These are phyloP conservation scores for Diceros bicornis DNA, from an alignment of 2,797 vertebrate genomes.

Conservation along the genomic window DNA sequence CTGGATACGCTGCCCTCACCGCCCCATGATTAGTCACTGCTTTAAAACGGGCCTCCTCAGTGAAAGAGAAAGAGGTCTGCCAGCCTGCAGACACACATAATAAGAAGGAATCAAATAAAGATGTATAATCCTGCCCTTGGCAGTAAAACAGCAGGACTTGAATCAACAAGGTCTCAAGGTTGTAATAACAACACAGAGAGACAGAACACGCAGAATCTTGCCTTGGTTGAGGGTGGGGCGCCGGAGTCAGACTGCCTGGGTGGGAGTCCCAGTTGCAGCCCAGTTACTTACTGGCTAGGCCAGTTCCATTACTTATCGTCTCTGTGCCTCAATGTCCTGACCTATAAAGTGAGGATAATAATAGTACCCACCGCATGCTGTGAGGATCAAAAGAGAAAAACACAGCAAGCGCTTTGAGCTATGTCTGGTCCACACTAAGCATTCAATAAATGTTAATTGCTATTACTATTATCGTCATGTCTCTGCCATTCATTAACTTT, in stretches of 20 bases:
- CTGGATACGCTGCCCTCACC: background rate
- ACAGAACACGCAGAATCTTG: too few species aligned
- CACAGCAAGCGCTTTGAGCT: accelerated
- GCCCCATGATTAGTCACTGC: background rate
- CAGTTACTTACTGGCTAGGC: background rate
- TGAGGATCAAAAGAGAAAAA: background rate
- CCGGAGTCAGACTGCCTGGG: background rate
- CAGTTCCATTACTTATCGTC: background rate
- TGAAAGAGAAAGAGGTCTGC: background rate
- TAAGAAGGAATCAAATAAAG: background rate
- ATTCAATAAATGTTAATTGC: background rate
- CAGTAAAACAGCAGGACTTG: background rate
- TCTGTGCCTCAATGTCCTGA: background rate
- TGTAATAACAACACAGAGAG: background rate
- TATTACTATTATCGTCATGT: background rate
- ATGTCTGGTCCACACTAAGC: background rate
- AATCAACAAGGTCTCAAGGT: background rate
- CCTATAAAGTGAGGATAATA: accelerated
- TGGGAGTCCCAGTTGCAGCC: background rate
- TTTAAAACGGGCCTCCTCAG: background rate
- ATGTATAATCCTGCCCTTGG: background rate
- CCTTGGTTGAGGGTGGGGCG: background rate
- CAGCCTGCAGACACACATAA: background rate
- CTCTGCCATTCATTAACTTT: background rate
- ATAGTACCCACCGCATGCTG: accelerated